A percentile compares a stretch with the other conserved stretches of the same genome.
Conservation (phyloP, 2,113 vertebrate species). For the Megaceryle maxima region DNA sequence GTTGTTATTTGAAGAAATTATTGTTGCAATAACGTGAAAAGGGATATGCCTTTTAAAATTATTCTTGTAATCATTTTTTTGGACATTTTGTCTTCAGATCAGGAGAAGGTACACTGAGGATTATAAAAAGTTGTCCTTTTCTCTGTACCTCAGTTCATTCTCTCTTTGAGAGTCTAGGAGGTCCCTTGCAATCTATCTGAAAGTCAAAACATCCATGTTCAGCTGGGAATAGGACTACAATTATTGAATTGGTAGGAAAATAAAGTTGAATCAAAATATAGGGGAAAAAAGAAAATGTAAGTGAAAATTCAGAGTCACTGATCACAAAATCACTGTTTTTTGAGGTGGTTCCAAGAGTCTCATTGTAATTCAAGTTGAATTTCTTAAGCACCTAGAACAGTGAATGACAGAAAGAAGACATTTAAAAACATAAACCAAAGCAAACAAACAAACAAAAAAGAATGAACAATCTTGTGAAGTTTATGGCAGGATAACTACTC, state of each 20-base stretch:
- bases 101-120: neutral
- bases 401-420: neutral
- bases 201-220: neutral
- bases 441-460: neutral
- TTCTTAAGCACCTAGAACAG: neutral
- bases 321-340: neutral
- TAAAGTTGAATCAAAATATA: neutral
- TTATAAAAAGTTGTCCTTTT: neutral
- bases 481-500: neutral
- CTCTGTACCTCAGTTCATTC: neutral
- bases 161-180: neutral
- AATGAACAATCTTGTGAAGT: neutral
- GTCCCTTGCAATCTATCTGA: neutral
- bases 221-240: neutral
- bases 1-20: neutral
- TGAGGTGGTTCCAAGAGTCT: neutral
- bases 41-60: neutral
- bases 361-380: neutral
- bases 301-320: neutral
- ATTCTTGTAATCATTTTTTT: neutral
- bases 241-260: neutral
- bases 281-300: neutral
- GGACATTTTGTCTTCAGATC: neutral
- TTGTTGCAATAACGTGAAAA: neutral
- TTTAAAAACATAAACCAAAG: no score